Base-by-base conservation (phyloP, 2,888 invertebrate species). In the Caprella mutica region DNA sequence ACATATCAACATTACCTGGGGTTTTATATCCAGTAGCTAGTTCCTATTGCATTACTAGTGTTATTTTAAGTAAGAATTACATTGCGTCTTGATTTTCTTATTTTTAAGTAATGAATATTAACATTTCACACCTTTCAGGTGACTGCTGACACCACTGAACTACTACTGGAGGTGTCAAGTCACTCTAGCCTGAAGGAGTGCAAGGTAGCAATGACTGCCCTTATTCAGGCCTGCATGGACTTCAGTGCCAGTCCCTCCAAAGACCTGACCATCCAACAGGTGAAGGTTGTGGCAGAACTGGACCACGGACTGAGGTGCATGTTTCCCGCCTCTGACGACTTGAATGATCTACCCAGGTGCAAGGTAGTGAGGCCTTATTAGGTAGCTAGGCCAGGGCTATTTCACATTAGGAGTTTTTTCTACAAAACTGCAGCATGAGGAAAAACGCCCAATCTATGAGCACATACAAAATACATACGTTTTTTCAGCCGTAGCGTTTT, bases 161-260 rank as follows among this genome's bases (percentile, higher is more conserved):
- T 88, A 72, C 72, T 88, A 5, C 72, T 87, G 14, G 88, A 88
- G 72, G 85, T 88, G 58, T 87, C 86, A 1, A 85, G 86, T 48
- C 78, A 81, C 43, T 71, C 77, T 1, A 81, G 80, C 0, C 78
- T 82, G 52, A 78, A 77, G 50, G 72, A 78, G 21, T 86, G 86
- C 73, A 74, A 75, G 69, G 77, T 77, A 52, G 81, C 84, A 0
- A 74, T 85, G 76, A 82, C 85, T 69, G 76, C 78, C 56, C 71
- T 86, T 38, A 71, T 88, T 24, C 77, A 78, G 44, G 83, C 82
- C 67, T 77, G 82, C 61, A 71, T 85, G 17, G 69, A 78, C 30
- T n/a, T n/a, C n/a, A n/a, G n/a, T n/a, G 65, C 57, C 26, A 71
- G 71, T 23, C 69, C 70, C 19, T 68, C 69, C 19, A 67, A 70